Base-by-base conservation (phyloP, 2,888 invertebrate genomes). In the Eristalis arbustorum region DNA sequence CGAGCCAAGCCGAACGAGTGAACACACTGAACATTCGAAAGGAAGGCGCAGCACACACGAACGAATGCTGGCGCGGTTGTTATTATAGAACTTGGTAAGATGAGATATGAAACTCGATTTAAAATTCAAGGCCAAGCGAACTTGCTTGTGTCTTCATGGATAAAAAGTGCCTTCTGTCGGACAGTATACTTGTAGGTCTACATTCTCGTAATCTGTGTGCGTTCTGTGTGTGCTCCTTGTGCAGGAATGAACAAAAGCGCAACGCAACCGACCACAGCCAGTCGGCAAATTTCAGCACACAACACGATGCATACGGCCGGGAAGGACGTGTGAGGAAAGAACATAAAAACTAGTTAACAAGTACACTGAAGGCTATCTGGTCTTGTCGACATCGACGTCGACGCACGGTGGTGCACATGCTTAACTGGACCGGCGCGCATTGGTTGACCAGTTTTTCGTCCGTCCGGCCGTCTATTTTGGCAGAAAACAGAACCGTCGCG, bases 101-200 rank as follows among this genome's bases (percentile, higher is more conserved):
- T 87, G 87, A 87, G 87, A 83, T 81, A 76, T 76, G 87, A 87
- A 87, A 87, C 79, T 87, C 83, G 87, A 87, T 87, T 87, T 83
- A 83, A 87, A 76, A 87, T 87, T 87, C 79, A 87, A 87, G 87
- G 87, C 82, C 87, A 87, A 79, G 79, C 74, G 71, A 75, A 75
- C 37, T 18, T 23, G 49, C 13, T 28, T 42, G 28, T 28, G 28
- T 28, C 63, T 57, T 72, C 64, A 66, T 66, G 40, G 59, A 42
- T 66, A 59, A 61, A 66, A 72, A 67, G 22, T 80, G 73, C 79
- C 79, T 80, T 73, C 67, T 67, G 79, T 80, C 62, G 59, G 61
- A 31, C 13, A 13, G 37, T 14, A 31, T 25, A n/a, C 42, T 63
- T 40, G 14, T 40, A 22, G 25, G 18, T 37, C 28, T 42, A 28